These are phyloP conservation scores for Typhlomys cinereus DNA, from an alignment of 2,113 vertebrate genomes.

Conservation along the genomic window DNA sequence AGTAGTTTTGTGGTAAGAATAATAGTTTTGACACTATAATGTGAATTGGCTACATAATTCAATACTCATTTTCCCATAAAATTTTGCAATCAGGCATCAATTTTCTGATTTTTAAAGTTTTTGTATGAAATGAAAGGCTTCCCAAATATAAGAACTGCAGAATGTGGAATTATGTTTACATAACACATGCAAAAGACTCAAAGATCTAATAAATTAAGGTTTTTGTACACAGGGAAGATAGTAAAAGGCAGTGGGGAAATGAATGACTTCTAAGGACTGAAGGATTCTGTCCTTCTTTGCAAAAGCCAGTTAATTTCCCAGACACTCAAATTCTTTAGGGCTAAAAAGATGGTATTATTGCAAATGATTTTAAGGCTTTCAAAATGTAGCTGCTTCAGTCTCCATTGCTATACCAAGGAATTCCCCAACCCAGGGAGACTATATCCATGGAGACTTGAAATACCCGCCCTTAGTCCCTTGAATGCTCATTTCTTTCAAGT, in stretches of 20 bases:
- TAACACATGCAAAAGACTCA: background rate
- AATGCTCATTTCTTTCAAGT: background rate
- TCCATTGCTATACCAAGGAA: background rate
- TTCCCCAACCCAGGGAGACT: background rate
- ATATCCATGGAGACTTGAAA: background rate
- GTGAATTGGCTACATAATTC: background rate
- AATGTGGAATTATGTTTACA: background rate
- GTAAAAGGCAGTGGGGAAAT: background rate
- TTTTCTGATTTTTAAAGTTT: background rate
- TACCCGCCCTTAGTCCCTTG: background rate
- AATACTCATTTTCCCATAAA: background rate
- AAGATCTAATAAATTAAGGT: background rate
- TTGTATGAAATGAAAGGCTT: background rate
- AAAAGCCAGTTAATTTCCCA: background rate
- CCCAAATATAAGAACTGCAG: background rate
- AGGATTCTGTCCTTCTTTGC: background rate
- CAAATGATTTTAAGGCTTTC: background rate
- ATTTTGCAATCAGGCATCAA: background rate
- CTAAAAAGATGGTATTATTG: background rate
- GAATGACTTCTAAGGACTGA: background rate
- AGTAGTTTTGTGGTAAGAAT: background rate
- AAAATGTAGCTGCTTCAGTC: background rate
- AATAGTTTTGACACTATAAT: background rate
- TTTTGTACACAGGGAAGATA: background rate
- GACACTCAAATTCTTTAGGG: background rate